phyloP scores from a whole-genome alignment of 2,113 vertebrate species.

The Phaethornis superciliosus region DNA sequence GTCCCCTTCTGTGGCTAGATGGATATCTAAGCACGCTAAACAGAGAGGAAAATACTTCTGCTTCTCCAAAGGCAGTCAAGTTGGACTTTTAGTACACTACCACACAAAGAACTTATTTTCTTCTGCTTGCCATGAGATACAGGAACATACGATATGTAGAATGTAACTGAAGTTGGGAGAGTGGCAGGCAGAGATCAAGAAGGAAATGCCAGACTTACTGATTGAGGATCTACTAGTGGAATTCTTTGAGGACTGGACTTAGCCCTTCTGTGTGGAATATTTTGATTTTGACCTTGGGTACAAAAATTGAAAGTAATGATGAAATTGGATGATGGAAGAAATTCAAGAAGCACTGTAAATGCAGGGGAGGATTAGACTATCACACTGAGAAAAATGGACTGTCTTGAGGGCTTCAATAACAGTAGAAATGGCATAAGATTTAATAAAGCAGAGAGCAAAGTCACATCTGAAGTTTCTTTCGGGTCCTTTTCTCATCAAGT shows the following conservation, averaged over 20 bases:
- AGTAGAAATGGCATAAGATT: background rate
- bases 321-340: background rate
- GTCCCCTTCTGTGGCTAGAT: background rate
- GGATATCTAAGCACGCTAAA: background rate
- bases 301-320: background rate
- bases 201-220: background rate
- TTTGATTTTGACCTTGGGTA: background rate
- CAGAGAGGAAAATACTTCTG: background rate
- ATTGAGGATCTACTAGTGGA: background rate
- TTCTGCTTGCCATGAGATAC: background rate
- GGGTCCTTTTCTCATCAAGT: background rate
- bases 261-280: background rate
- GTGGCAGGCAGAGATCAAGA: background rate
- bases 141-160: fast-evolving
- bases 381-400: background rate
- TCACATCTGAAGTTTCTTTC: background rate
- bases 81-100: background rate
- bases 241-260: background rate
- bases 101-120: background rate
- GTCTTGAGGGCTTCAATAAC: background rate
- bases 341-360: background rate
- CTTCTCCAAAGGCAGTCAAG: background rate
- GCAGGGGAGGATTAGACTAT: background rate
- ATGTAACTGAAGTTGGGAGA: background rate
- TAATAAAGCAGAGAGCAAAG: background rate